A percentile compares a stretch with the other conserved stretches of the same genome.
Conservation (phyloP, 2,797 vertebrate species). For the Rhinichthys osculus region DNA sequence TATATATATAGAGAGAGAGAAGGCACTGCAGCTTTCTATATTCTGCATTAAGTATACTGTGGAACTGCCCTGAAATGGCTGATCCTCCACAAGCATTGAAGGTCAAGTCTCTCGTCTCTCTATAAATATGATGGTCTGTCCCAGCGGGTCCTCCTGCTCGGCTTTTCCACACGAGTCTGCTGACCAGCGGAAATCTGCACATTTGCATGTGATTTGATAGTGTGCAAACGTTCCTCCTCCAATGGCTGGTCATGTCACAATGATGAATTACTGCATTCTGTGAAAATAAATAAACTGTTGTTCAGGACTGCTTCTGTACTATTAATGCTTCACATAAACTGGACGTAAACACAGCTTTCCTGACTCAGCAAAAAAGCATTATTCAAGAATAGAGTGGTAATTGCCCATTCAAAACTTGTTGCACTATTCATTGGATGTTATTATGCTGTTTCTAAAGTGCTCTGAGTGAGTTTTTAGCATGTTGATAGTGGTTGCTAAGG, state of each 20-base stretch:
- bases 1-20: background rate
- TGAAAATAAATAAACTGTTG: constrained; percentile 12
- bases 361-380: background rate
- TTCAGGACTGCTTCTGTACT: constrained; percentile 15
- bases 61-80: constrained; percentile 78
- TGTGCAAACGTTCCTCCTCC: constrained; percentile 5
- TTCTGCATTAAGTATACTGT: constrained; percentile 67
- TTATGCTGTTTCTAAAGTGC: background rate
- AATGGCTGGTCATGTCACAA: constrained; percentile 17
- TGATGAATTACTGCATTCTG: constrained; percentile 18
- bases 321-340: background rate
- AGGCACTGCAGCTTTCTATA: constrained; percentile 1
- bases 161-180: constrained; percentile 73
- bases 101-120: constrained; percentile 77
- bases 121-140: constrained; percentile 83
- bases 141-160: constrained; percentile 74
- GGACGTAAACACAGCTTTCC: background rate
- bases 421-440: background rate
- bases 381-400: background rate
- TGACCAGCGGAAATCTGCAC: constrained; percentile 64
- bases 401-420: background rate
- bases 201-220: constrained; percentile 62
- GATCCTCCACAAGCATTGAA: constrained; percentile 79
- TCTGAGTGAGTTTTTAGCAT: background rate
- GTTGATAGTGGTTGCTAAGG: background rate